Evolutionary conservation across 2,113 vertebrate genomes (phyloP).

Genomic region (Synodontis membranacea): DNA sequence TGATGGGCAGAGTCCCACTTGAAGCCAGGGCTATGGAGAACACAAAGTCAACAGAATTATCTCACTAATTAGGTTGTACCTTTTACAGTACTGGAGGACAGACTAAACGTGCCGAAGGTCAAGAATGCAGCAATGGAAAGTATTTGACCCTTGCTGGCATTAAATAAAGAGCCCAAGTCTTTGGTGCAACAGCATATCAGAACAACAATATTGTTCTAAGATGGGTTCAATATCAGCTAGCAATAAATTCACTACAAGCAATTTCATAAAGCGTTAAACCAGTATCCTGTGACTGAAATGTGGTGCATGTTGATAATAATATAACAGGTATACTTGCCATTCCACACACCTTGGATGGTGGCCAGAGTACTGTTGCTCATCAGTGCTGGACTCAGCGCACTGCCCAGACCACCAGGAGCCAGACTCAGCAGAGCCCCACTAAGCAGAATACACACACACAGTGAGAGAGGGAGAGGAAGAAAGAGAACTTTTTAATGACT

Average conservation of each 20-base stretch:
- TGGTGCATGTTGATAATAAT: neutral
- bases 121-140: neutral
- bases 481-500: neutral
- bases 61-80: neutral
- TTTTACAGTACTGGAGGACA: neutral
- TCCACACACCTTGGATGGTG: conserved; percentile 93
- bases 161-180: too few relatives aligned
- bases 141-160: neutral
- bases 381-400: conserved; percentile 89
- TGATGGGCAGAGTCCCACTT: conserved; percentile 91
- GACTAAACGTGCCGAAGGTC: neutral
- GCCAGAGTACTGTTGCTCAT: conserved; percentile 99
- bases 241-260: neutral
- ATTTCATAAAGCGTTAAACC: neutral
- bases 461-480: neutral
- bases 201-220: neutral
- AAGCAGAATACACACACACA: conserved; percentile 55
- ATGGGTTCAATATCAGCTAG: neutral
- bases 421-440: conserved; percentile 96
- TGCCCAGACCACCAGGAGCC: conserved; percentile 85
- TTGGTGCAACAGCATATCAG: neutral
- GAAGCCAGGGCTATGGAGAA: conserved; percentile 87
- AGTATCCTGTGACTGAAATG: neutral
- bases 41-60: conserved; percentile 11
- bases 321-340: conserved; percentile 49